Evolutionary conservation across 2,888 invertebrate species (phyloP).

Genomic region (Mallateleia sp.): DNA sequence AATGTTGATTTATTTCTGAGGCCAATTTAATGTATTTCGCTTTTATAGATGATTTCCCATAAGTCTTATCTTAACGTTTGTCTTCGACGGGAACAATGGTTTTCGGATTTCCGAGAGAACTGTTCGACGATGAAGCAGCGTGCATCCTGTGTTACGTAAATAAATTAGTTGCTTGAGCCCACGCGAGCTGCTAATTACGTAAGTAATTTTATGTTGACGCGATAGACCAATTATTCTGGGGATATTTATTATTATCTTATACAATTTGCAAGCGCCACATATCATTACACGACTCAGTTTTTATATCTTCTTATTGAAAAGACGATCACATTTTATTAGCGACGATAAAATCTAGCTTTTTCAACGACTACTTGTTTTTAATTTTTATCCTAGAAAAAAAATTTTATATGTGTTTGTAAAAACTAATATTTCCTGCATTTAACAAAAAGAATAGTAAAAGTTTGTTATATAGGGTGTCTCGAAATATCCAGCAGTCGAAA

Average conservation of each 20-base stretch:
- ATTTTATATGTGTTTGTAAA: too few species aligned
- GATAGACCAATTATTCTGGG: constrained; percentile 79
- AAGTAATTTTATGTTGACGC: constrained; percentile 83
- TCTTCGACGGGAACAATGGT: constrained; percentile 72
- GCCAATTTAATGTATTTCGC: constrained; percentile 24
- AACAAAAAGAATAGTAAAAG: too few species aligned
- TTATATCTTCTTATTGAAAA: background rate
- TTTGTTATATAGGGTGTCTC: too few species aligned
- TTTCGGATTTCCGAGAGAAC: constrained; percentile 77
- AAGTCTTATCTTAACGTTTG: constrained; percentile 59
- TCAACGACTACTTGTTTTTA: too few species aligned
- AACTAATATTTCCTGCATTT: too few species aligned
- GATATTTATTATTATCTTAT: constrained; percentile 72
- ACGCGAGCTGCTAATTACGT: constrained; percentile 82
- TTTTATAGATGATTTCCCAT: constrained; percentile 50
- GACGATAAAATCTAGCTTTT: background rate
- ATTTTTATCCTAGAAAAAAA: too few species aligned
- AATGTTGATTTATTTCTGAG: constrained; percentile 21
- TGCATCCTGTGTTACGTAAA: constrained; percentile 84
- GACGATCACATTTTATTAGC: background rate
- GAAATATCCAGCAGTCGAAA: too few species aligned
- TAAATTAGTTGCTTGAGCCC: constrained; percentile 81
- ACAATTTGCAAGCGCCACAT: constrained; percentile 37
- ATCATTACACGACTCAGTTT: constrained; percentile 28
- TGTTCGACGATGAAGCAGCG: constrained; percentile 80